Percentiles rank a stretch among this genome's conserved stretches.
phyloP scores from a whole-genome alignment of 2,888 invertebrate genomes.

The Choristoneura rosaceana region DNA sequence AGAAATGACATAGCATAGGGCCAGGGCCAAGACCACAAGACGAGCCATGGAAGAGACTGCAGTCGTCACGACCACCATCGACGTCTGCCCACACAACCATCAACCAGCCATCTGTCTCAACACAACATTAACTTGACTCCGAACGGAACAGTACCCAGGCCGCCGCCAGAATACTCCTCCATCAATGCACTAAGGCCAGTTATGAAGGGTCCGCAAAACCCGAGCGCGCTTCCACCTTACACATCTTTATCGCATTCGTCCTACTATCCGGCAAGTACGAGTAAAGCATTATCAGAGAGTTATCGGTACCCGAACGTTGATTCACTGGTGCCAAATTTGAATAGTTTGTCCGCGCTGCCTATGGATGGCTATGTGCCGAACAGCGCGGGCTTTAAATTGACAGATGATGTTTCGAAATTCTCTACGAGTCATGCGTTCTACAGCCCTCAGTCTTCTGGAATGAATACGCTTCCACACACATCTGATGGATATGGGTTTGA shows the following conservation, averaged over 20 bases:
- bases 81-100: constrained; percentile 73
- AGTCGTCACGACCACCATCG: constrained; percentile 78
- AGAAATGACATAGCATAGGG: constrained; percentile 78
- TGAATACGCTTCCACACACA: too few species aligned
- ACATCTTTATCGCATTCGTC: constrained; percentile 77
- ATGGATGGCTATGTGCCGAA: too few species aligned
- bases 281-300: constrained; percentile 74
- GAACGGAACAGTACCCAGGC: constrained; percentile 64
- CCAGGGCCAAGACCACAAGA: constrained; percentile 78
- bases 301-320: constrained; percentile 79
- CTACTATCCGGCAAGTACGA: constrained; percentile 69
- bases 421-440: too few species aligned
- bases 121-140: constrained; percentile 72
- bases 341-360: constrained; percentile 61
- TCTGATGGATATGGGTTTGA: too few species aligned
- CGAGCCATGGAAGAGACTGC: constrained; percentile 77
- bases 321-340: constrained; percentile 73
- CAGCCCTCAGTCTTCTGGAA: too few species aligned
- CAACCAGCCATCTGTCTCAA: constrained; percentile 68
- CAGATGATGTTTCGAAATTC: too few species aligned
- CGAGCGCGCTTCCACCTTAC: constrained; percentile 74
- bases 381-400: too few species aligned
- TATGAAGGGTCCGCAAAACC: constrained; percentile 69
- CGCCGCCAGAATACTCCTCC: constrained; percentile 73
- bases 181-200: constrained; percentile 68